These are phyloP conservation scores for Oreocharis arfaki DNA, from an alignment of 2,113 vertebrate species.

Conservation along the genomic window DNA sequence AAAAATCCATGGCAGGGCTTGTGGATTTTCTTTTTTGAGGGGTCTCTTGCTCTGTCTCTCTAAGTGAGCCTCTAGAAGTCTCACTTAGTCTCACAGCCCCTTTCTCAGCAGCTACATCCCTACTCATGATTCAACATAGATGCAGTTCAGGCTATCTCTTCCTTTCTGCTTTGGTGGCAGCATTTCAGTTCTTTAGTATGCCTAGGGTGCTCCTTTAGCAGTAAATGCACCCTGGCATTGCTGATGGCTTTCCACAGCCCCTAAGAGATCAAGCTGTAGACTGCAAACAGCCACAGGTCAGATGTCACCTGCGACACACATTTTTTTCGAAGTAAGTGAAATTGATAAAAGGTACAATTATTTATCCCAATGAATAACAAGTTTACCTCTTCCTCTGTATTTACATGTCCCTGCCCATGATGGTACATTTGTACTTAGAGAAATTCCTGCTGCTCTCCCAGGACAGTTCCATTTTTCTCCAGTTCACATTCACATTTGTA, in stretches of 20 bases:
- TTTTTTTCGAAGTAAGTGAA: not conserved
- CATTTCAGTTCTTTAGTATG: not conserved
- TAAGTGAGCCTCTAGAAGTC: not conserved
- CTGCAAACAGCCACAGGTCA: not conserved
- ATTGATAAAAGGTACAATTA: not conserved
- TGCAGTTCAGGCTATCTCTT: not conserved
- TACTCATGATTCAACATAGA: not conserved
- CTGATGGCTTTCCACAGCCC: not conserved
- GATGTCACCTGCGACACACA: not conserved
- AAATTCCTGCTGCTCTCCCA: conserved; percentile 40
- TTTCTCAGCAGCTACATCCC: not conserved
- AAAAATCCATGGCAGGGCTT: not conserved
- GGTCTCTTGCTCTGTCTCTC: not conserved
- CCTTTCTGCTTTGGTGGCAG: not conserved
- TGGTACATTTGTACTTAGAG: not conserved
- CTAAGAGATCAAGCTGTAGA: not conserved
- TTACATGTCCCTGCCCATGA: accelerated
- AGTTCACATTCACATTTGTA: not conserved
- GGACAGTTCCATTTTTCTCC: not conserved
- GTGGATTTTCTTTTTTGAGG: not conserved
- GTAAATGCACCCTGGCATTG: not conserved
- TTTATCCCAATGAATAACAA: not conserved
- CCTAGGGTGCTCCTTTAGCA: not conserved
- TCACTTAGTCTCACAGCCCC: not conserved
- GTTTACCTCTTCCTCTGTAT: accelerated